A percentile compares a stretch with the other conserved stretches of the same genome.
Evolutionary conservation across 2,113 vertebrate genomes (phyloP).

Genomic region (Tiliqua scincoides): DNA sequence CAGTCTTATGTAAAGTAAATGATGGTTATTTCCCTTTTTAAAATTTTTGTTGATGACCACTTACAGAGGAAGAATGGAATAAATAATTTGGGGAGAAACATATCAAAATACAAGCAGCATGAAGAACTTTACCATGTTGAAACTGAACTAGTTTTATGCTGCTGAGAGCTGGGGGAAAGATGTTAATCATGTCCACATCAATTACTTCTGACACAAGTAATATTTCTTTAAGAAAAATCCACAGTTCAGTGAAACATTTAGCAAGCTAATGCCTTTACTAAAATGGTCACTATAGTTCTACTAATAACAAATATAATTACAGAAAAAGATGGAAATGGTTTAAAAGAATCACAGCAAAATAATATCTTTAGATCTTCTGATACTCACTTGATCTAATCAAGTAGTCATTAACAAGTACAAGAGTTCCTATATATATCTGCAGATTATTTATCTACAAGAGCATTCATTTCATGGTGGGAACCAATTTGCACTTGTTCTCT

Average conservation of each 20-base stretch:
- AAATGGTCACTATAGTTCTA: background rate
- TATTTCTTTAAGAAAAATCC: background rate
- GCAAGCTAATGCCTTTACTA: background rate
- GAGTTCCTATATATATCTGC: background rate
- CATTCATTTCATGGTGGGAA: background rate
- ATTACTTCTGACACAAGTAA: background rate
- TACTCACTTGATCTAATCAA: background rate
- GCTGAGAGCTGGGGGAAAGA: background rate
- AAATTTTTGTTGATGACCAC: background rate
- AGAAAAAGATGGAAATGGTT: background rate
- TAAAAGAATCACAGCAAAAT: slow-evolving; percentile 1
- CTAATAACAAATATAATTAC: background rate
- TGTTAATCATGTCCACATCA: background rate
- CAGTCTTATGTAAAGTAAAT: background rate
- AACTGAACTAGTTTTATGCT: background rate
- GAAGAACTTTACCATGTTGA: background rate
- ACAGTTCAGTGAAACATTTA: background rate
- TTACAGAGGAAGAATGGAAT: background rate
- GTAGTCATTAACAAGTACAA: background rate
- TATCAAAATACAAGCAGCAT: background rate
- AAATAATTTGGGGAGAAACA: background rate
- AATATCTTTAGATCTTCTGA: background rate
- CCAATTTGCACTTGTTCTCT: background rate
- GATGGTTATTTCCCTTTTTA: background rate
- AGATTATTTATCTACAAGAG: background rate